A percentile compares a stretch with the other conserved stretches of the same genome.
Conservation (phyloP, 2,797 vertebrate genomes). For the Phoebastria nigripes region DNA sequence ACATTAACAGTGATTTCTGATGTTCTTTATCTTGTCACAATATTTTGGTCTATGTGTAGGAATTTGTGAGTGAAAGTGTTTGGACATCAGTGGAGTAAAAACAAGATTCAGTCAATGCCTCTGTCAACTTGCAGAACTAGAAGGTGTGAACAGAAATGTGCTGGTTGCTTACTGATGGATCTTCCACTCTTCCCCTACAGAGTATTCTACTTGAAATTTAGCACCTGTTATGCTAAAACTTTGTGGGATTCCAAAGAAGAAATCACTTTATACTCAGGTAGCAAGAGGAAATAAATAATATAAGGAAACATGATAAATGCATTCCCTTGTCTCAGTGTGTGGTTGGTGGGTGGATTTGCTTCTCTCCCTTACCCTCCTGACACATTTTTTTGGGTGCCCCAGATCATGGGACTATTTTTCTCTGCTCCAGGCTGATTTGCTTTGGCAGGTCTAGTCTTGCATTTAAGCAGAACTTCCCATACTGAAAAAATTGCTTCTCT, state of each 20-base stretch:
- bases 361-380: neutral
- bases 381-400: neutral
- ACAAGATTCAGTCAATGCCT: neutral
- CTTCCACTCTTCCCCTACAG: neutral
- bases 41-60: neutral
- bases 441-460: neutral
- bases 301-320: neutral
- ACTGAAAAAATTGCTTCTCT: neutral
- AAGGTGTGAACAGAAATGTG: neutral
- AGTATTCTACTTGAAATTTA: neutral
- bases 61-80: neutral
- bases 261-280: neutral
- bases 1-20: neutral
- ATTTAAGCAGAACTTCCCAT: neutral
- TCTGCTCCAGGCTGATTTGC: neutral
- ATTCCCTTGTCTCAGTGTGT: neutral
- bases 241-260: neutral
- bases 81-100: neutral
- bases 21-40: neutral
- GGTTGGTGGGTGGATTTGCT: neutral
- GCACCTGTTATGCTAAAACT: neutral
- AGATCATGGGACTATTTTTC: neutral
- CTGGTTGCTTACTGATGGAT: neutral
- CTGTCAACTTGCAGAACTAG: neutral
- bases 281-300: neutral